These are phyloP conservation scores for Dasysyrphus tricinctus DNA, from an alignment of 2,888 invertebrate species.

Conservation along the genomic window DNA sequence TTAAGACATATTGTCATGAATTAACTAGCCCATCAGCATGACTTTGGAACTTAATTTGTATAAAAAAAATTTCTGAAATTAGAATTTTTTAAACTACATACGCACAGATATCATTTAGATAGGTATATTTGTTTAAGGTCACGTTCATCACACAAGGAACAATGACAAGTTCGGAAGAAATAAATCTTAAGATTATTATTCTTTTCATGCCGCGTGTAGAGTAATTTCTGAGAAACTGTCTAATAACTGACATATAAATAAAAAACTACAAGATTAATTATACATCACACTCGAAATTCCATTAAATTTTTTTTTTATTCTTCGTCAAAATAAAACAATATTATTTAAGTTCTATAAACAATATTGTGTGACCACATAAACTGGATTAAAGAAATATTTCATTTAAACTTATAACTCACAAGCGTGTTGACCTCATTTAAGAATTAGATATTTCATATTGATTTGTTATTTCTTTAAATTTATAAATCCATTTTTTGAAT, in stretches of 20 bases:
- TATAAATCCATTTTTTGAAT: not conserved
- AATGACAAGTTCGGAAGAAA: conserved; percentile 24
- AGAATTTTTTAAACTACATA: not conserved
- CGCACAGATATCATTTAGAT: not conserved
- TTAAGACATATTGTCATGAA: conserved; percentile 34
- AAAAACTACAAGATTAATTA: conserved; percentile 53
- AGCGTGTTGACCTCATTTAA: conserved; percentile 10
- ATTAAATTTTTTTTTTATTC: not conserved
- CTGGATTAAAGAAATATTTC: conserved; percentile 10
- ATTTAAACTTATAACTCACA: conserved; percentile 12
- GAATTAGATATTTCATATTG: conserved; percentile 1
- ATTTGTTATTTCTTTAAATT: not conserved
- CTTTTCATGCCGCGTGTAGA: conserved; percentile 27
- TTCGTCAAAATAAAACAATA: not conserved
- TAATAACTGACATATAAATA: conserved; percentile 68
- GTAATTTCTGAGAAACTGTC: conserved; percentile 57
- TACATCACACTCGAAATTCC: conserved; percentile 8
- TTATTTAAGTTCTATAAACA: conserved; percentile 4
- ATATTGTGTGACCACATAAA: conserved; percentile 17
- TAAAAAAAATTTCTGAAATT: not conserved
- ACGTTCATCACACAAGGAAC: conserved; percentile 32
- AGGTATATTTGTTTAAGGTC: conserved; percentile 33
- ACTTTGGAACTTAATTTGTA: conserved; percentile 15
- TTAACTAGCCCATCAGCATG: conserved; percentile 38
- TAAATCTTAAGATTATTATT: conserved; percentile 60